Base-by-base conservation (phyloP, 2,113 vertebrate genomes). In the Microtus oregoni region DNA sequence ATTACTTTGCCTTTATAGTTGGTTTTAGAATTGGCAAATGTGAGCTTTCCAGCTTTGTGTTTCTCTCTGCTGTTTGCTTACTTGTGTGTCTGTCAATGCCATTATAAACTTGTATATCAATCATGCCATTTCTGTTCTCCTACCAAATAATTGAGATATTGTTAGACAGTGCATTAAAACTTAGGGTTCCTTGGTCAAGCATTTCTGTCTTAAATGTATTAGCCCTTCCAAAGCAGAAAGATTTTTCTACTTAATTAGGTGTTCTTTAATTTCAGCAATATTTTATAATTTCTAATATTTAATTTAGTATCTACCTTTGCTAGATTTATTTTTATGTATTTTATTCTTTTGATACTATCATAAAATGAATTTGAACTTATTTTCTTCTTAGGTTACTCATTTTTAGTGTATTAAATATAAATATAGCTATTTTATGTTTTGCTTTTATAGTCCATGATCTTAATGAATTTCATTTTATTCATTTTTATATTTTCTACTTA, bases 231-330 rank as follows among this genome's bases (percentile, higher is more conserved):
- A 63, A 55, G 22, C 10, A 92, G 58, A 24, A 90, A 82, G 47
- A 7, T 20, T 38, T 81, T 85, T 38, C 19, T 9, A 92, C 55
- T 86, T 72, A 92, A 87, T 83, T 38, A 58, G 14, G 13, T 87
- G 76, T 83, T 94, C 70, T 77, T 75, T 63, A 63, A 75, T 75
- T 90, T 82, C n/a, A 86, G 2, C 50, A 96, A 77, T 77, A 55
- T 58, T 83, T 94, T 94, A 14, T 92, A 83, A 72, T 90, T 72
- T 92, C 76, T 20, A 90, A 9, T 72, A n/a, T 55, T 70, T 5
- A 95, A 44, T 89, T 4, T 94, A 87, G 85, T 86, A 24, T 75
- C 4, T 0, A 81, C 2, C 50, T 61, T 85, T 47, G 13, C 20
- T 94, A 90, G 75, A 92, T 65, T 81, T 95, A 70, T 68, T 82